phyloP scores from a whole-genome alignment of 2,888 invertebrate species.

The Congeria kusceri region DNA sequence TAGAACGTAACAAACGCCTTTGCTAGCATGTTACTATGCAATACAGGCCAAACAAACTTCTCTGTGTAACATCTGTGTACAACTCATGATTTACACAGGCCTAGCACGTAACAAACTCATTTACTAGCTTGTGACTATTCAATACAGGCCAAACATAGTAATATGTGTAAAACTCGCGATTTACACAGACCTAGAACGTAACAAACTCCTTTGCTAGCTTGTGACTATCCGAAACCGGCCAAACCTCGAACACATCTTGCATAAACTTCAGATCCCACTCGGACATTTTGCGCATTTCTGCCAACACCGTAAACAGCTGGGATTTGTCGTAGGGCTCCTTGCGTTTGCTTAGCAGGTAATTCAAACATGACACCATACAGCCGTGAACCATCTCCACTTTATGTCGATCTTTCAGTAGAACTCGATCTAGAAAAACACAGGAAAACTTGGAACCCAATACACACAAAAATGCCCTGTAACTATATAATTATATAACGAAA shows the following conservation, averaged over 20 bases:
- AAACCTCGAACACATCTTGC: slow-evolving; percentile 50
- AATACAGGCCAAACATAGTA: no score
- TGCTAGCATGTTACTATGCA: no score
- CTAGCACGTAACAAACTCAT: no score
- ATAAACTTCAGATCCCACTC: slow-evolving; percentile 30
- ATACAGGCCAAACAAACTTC: no score
- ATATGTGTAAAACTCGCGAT: no score
- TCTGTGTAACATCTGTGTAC: no score
- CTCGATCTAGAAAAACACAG: slow-evolving; percentile 58
- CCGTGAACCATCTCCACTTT: slow-evolving; percentile 65
- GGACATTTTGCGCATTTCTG: slow-evolving; percentile 19
- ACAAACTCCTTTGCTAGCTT: slow-evolving; percentile 48
- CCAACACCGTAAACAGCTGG: slow-evolving; percentile 12
- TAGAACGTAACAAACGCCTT: no score
- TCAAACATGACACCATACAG: slow-evolving; percentile 61
- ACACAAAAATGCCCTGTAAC: no score
- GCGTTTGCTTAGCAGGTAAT: slow-evolving; percentile 49
- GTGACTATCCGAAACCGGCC: slow-evolving; percentile 32
- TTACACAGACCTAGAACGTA: slow-evolving; percentile 1
- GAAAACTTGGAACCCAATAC: neutral
- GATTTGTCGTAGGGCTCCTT: slow-evolving; percentile 27
- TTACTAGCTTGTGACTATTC: no score
- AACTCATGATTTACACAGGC: no score
- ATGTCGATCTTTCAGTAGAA: slow-evolving; percentile 56
- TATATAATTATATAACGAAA: no score